Percentiles rank a stretch among this genome's conserved stretches.
Conservation (phyloP, 2,888 invertebrate species). For the Branchellion lobata region DNA sequence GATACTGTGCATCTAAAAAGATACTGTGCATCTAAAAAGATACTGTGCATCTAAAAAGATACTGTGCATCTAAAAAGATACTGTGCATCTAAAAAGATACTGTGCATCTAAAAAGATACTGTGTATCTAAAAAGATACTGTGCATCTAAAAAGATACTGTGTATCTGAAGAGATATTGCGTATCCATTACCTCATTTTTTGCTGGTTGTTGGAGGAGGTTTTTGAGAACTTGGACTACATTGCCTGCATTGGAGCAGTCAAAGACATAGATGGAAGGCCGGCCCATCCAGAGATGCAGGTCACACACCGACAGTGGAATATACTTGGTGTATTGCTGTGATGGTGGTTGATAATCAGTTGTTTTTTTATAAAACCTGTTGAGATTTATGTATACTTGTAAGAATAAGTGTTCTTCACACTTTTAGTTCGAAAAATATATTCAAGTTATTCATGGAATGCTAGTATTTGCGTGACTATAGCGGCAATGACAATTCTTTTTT, state of each 20-base stretch:
- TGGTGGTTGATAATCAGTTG: slow-evolving; percentile 57
- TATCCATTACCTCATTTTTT: not conserved
- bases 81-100: too few species aligned
- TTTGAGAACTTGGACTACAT: slow-evolving; percentile 76
- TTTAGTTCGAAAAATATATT: not conserved
- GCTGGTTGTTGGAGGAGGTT: not conserved
- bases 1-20: too few species aligned
- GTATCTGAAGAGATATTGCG: too few species aligned
- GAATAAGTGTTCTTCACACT: not conserved
- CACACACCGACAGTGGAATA: slow-evolving; percentile 96
- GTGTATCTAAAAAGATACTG: too few species aligned
- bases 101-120: too few species aligned
- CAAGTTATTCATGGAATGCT: not conserved
- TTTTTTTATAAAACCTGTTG: not conserved
- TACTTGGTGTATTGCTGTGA: slow-evolving; percentile 95
- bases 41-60: too few species aligned
- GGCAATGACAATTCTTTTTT: too few species aligned
- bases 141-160: too few species aligned
- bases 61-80: too few species aligned
- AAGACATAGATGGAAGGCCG: slow-evolving; percentile 98
- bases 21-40: too few species aligned
- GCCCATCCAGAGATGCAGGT: slow-evolving; percentile 98
- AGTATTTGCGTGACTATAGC: not conserved
- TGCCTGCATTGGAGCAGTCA: slow-evolving; percentile 97
- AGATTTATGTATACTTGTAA: not conserved